Evolutionary conservation across 2,888 invertebrate species (phyloP).

Genomic region (Brassicogethes aeneus): DNA sequence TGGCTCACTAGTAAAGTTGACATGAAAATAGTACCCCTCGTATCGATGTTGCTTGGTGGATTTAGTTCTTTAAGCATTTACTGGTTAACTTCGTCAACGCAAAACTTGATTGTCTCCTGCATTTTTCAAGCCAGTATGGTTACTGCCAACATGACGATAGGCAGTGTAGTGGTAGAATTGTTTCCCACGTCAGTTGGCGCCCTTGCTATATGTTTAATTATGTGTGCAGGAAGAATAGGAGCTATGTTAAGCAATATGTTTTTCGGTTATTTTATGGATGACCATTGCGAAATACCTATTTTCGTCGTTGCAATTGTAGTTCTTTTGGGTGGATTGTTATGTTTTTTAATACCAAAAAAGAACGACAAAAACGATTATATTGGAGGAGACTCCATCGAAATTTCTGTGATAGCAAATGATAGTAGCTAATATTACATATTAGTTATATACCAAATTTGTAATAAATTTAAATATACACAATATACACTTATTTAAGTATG

Average conservation of each 20-base stretch:
- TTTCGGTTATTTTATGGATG: constrained; percentile 54
- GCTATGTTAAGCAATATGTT: constrained; percentile 56
- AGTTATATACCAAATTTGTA: too few relatives aligned
- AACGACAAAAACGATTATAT: constrained; percentile 32
- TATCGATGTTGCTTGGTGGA: constrained; percentile 45
- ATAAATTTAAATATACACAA: too few relatives aligned
- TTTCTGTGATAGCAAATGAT: not conserved
- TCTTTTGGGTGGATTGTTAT: constrained; percentile 38
- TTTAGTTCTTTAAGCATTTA: constrained; percentile 47
- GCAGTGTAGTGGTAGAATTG: constrained; percentile 24
- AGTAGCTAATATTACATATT: too few relatives aligned
- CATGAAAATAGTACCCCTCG: constrained; percentile 32
- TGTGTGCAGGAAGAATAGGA: constrained; percentile 56
- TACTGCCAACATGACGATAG: constrained; percentile 40
- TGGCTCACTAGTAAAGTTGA: constrained; percentile 42
- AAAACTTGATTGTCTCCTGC: constrained; percentile 50
- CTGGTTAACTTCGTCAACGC: constrained; percentile 39
- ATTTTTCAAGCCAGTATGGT: constrained; percentile 42
- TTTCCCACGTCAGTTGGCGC: constrained; percentile 45
- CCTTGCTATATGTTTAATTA: constrained; percentile 54
- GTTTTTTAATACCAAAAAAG: constrained; percentile 29
- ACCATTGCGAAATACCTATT: constrained; percentile 54
- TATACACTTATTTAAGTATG: too few relatives aligned
- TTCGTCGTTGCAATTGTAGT: constrained; percentile 49
- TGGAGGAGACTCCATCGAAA: not conserved